These are phyloP conservation scores for Rhabdomys dilectus DNA, from an alignment of 2,113 vertebrate genomes.

Conservation along the genomic window DNA sequence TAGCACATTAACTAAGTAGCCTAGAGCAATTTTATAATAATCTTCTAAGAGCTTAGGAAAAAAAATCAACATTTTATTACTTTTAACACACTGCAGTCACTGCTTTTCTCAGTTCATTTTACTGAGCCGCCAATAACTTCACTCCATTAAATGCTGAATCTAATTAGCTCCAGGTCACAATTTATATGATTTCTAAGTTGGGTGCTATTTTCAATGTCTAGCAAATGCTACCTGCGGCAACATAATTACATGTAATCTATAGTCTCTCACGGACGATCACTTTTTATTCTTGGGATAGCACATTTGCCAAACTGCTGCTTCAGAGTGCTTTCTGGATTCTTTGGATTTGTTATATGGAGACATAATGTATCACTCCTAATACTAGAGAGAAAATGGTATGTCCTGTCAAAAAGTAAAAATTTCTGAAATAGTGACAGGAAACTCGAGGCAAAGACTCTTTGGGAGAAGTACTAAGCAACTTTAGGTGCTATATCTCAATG, in stretches of 20 bases:
- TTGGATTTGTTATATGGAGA: background rate
- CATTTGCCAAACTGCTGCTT: conserved; percentile 69
- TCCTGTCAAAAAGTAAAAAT: background rate
- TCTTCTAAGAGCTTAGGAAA: conserved; percentile 74
- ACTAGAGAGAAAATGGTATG: background rate
- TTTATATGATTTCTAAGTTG: conserved; percentile 84
- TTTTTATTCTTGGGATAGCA: conserved; percentile 79
- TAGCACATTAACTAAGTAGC: conserved; percentile 77
- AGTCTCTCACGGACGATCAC: conserved; percentile 75
- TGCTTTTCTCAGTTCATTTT: conserved; percentile 85
- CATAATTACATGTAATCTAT: conserved; percentile 84
- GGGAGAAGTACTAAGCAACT: background rate
- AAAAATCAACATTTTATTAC: conserved; percentile 78
- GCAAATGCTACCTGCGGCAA: conserved; percentile 82
- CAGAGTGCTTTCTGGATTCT: conserved; percentile 7
- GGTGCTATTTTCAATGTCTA: conserved; percentile 81
- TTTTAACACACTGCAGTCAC: conserved; percentile 81
- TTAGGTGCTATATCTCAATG: too few species aligned
- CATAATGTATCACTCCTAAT: background rate
- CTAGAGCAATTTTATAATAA: conserved; percentile 84
- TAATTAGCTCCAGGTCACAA: conserved; percentile 83
- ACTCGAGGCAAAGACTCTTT: background rate
- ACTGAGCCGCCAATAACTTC: conserved; percentile 86
- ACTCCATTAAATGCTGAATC: conserved; percentile 85
- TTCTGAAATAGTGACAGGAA: background rate